Percentiles rank a stretch among this genome's conserved stretches.
Conservation (phyloP, 2,113 vertebrate species). For the Ivindomyrus marchei region DNA sequence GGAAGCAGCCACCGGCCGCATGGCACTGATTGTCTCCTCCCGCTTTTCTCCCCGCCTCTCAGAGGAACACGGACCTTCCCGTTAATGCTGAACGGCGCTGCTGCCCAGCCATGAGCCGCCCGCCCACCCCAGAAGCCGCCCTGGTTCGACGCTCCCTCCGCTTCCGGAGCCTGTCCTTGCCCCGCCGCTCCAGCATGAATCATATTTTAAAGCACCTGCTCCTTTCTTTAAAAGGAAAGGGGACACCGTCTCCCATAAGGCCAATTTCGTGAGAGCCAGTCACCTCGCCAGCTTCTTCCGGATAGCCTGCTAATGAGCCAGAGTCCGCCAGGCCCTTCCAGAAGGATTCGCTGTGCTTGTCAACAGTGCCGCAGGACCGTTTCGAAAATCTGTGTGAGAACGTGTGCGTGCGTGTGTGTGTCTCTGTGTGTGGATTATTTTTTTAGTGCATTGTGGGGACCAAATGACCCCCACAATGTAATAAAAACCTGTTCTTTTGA, state of each 20-base stretch:
- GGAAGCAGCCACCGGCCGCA: neutral
- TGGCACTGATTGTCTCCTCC: neutral
- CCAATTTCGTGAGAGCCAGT: neutral
- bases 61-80: neutral
- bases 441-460: neutral
- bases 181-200: neutral
- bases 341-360: neutral
- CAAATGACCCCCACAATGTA: no score
- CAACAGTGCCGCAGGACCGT: neutral
- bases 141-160: neutral
- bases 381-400: neutral
- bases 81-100: neutral
- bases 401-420: neutral
- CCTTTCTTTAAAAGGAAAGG: neutral
- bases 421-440: neutral
- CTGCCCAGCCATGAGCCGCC: neutral
- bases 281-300: neutral
- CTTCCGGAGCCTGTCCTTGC: neutral
- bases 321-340: neutral
- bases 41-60: neutral
- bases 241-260: constrained; percentile 11
- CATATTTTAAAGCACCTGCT: neutral
- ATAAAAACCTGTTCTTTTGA: no score
- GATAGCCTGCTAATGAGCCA: neutral
- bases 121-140: neutral